phyloP scores from a whole-genome alignment of 2,113 vertebrate species.

The Tupaia chinensis region DNA sequence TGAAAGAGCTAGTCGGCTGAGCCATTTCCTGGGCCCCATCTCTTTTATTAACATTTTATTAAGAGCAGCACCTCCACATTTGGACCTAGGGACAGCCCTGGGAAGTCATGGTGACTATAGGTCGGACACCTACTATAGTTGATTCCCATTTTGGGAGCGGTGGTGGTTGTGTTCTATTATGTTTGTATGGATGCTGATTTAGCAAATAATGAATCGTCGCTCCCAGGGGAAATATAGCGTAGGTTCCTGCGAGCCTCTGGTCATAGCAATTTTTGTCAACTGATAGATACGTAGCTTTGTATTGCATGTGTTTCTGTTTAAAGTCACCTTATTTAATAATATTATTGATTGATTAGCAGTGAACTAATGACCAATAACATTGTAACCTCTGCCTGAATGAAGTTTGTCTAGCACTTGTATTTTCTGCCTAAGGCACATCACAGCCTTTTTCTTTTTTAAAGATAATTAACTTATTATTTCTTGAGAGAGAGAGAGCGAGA shows the following conservation, averaged over 20 bases:
- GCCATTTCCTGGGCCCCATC: background rate
- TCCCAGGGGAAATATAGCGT: background rate
- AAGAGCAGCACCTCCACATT: background rate
- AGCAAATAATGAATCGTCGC: background rate
- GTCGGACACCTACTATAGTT: background rate
- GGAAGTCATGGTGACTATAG: background rate
- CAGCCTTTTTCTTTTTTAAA: background rate
- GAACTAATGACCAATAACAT: background rate
- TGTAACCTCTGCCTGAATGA: background rate
- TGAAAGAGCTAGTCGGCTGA: background rate
- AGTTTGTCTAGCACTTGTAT: accelerated
- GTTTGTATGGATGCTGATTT: background rate
- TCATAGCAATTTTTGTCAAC: background rate
- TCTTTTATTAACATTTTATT: background rate
- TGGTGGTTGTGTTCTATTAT: background rate
- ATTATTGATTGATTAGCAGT: background rate
- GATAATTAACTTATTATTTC: too few relatives aligned
- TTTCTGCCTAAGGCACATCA: background rate
- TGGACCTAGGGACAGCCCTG: background rate
- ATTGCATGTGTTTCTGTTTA: background rate
- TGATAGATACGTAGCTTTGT: background rate
- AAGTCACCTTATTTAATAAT: background rate
- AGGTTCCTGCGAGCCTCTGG: background rate
- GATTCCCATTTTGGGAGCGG: background rate
- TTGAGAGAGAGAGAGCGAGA: too few relatives aligned